These are phyloP conservation scores for Embiotoca jacksoni DNA, from an alignment of 2,113 vertebrate species.

Conservation along the genomic window DNA sequence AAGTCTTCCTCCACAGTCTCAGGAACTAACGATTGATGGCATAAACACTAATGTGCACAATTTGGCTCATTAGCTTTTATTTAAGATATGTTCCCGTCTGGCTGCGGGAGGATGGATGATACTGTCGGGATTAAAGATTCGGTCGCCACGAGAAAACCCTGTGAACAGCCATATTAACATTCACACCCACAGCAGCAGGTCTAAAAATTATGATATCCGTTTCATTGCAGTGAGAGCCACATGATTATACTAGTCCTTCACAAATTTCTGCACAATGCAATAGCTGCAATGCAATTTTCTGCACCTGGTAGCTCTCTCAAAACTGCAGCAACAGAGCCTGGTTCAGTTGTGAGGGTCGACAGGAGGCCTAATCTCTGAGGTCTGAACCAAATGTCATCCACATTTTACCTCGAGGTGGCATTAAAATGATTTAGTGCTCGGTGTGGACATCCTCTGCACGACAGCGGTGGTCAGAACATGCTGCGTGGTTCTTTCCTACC, in stretches of 20 bases:
- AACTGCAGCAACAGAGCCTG: constrained; percentile 8
- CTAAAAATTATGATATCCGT: neutral
- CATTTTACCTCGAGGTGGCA: constrained; percentile 31
- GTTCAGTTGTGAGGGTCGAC: neutral
- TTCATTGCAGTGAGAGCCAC: neutral
- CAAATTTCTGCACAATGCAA: neutral
- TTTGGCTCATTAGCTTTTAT: neutral
- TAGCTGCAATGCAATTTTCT: neutral
- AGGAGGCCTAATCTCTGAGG: constrained; percentile 46
- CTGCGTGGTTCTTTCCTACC: constrained; percentile 49
- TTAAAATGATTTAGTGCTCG: constrained; percentile 53
- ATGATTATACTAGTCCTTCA: too few relatives aligned
- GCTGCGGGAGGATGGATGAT: neutral
- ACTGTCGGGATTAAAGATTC: neutral
- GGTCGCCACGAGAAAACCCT: neutral
- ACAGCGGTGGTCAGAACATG: constrained; percentile 36
- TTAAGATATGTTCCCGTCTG: neutral
- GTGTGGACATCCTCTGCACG: constrained; percentile 22
- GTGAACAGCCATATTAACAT: constrained; percentile 6
- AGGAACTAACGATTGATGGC: constrained; percentile 10
- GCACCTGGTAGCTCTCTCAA: neutral
- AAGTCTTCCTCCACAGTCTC: constrained; percentile 5
- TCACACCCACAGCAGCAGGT: neutral
- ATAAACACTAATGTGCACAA: neutral
- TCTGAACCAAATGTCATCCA: constrained; percentile 18